Evolutionary conservation across 2,113 vertebrate genomes (phyloP), one percentile per base, ranked within the genome.

Genomic region (Setophaga petechia): DNA sequence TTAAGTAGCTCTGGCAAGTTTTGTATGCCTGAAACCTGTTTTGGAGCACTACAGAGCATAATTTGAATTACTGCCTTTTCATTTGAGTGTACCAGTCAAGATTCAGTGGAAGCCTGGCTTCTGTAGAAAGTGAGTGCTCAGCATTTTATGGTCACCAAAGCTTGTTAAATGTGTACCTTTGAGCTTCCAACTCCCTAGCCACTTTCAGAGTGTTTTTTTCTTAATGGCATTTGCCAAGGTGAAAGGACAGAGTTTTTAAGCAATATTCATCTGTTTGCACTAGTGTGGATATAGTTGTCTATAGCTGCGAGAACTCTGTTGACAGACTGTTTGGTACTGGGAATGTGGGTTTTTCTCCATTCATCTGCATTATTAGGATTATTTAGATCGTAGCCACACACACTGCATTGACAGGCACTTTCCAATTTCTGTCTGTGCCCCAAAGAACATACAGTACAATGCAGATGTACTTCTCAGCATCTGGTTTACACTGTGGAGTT

Each of bases 401-500:
- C 35, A 5, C 57, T 7, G 28, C 49, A 59, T 12, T 71, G 76
- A 63, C 41, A 46, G 65, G 67, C 33, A 6, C 78, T 77, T 86
- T 44, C 35, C 44, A 61, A 39, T 49, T 67, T 62, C 37, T 79
- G 27, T 46, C 59, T 75, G 74, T 87, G 87, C 74, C 87, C 82
- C 67, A 71, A 62, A 93, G 91, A 93, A 82, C 78, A 47, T 58
- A 37, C 74, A 62, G 86, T 37, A 63, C 63, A 22, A 41, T 39
- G 62, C 84, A 84, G 61, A 85, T 75, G 30, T 31, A 33, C 57
- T 91, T 52, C 82, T 75, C 85, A 77, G 90, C 91, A 92, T 94
- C 91, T 97, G 95, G 81, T 94, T 95, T 91, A 94, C 77, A 68
- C 91, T 95, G 93, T 30, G 75, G 49, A 49, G 66, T 84, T 94